Base-by-base conservation (phyloP, 1,140 invertebrate genomes). In the Ceratina japonica region DNA sequence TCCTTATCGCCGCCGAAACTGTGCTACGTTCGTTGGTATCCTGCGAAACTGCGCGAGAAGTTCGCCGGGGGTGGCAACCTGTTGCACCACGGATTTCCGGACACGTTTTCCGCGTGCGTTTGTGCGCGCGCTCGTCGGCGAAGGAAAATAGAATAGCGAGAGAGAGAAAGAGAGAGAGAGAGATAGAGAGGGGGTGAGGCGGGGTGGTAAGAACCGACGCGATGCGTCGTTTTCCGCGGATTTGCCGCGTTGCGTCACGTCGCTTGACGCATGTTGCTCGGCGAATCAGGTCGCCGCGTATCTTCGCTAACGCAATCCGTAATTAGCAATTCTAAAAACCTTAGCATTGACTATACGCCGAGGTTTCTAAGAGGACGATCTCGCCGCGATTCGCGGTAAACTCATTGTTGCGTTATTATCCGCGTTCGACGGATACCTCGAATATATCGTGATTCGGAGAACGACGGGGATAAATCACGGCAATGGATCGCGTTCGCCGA, bases 1-100 rank as follows among this genome's bases (percentile, higher is more conserved):
- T 59, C 22, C 73, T 75, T 64, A 27, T 84, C 63, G 18, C 76
- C 58, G 18, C 63, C 51, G 75, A 78, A 72, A 70, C 78, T 79
- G 56, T 59, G 68, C 54, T 44, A 44, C 37, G 37, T 37, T 3
- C 3, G 7, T 31, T 31, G 37, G 20, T 24, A 54, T 72, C 80
- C 75, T 73, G 78, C 68, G 79, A 86, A 86, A 87, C 82, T 81
- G 59, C 77, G 66, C 80, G 82, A 89, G 89, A 89, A 84, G 52
- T 75, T 84, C 71, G 83, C 44, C n/a, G 81, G 64, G 52, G 85
- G 85, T 90, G 37, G 37, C 37, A 44, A 91, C 90, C 90, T 91
- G 90, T 91, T 91, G 90, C 90, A 86, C 84, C 90, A 85, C 85
- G 87, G 89, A 91, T 89, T 90, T 91, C 89, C 89, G 89, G 86